Percentiles rank a stretch among this genome's conserved stretches.
Evolutionary conservation across 2,797 vertebrate genomes (phyloP).

Genomic region (Ceryle rudis): DNA sequence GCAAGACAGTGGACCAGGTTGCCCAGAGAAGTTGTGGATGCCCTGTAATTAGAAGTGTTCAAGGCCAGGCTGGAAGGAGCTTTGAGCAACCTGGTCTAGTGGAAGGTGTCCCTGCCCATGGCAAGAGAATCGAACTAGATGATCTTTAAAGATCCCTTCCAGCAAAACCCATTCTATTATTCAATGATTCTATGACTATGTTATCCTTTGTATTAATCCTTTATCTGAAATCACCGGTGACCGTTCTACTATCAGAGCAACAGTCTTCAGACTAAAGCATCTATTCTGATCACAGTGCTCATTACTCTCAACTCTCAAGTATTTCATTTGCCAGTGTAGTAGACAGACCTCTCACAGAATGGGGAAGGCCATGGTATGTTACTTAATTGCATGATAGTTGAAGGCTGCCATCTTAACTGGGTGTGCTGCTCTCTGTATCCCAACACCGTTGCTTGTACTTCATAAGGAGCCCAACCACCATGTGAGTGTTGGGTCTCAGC

Average conservation of each 20-base stretch:
- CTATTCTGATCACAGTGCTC: background rate
- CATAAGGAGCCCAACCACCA: background rate
- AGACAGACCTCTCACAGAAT: background rate
- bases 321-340: background rate
- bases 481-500: background rate
- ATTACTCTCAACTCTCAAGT: background rate
- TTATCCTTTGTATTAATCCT: background rate
- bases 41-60: background rate
- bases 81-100: background rate
- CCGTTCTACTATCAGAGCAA: background rate
- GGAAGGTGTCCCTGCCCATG: background rate
- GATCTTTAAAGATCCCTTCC: background rate
- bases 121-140: background rate
- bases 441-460: background rate
- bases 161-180: background rate
- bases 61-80: background rate
- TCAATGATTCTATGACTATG: background rate
- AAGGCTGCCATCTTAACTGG: background rate
- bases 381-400: rapidly evolving
- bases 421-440: background rate
- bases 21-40: background rate
- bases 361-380: background rate
- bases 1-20: background rate
- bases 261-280: background rate
- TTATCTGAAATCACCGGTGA: background rate